These are phyloP conservation scores for Guaruba guarouba DNA, from an alignment of 2,113 vertebrate genomes.

Conservation along the genomic window DNA sequence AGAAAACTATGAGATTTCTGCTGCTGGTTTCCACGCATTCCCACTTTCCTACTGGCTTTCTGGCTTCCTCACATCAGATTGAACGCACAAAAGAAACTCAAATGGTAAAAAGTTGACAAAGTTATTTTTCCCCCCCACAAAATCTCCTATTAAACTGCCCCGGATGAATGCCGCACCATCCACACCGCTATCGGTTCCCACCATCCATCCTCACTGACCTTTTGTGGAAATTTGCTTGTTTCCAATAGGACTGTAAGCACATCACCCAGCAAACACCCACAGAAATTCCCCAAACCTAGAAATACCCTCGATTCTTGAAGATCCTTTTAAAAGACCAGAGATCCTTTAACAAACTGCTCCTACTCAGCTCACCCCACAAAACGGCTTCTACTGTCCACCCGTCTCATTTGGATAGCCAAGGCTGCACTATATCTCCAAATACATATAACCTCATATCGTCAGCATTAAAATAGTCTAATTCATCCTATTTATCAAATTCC, in stretches of 20 bases:
- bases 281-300: background rate
- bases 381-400: no score
- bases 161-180: rapidly evolving
- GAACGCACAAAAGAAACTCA: background rate
- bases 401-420: background rate
- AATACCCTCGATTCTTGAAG: background rate
- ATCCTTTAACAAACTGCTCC: background rate
- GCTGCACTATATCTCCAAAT: background rate
- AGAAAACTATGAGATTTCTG: background rate
- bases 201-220: rapidly evolving
- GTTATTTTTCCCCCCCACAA: rapidly evolving
- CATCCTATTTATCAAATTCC: background rate
- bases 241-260: background rate
- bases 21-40: background rate
- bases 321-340: background rate
- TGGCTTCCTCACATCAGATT: rapidly evolving
- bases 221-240: background rate
- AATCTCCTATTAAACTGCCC: background rate
- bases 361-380: background rate
- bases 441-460: background rate
- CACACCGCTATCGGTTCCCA: rapidly evolving
- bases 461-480: background rate
- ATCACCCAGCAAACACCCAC: background rate
- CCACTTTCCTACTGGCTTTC: background rate
- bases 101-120: background rate